phyloP scores from a whole-genome alignment of 2,888 invertebrate species.

The Physocephala rufipes region DNA sequence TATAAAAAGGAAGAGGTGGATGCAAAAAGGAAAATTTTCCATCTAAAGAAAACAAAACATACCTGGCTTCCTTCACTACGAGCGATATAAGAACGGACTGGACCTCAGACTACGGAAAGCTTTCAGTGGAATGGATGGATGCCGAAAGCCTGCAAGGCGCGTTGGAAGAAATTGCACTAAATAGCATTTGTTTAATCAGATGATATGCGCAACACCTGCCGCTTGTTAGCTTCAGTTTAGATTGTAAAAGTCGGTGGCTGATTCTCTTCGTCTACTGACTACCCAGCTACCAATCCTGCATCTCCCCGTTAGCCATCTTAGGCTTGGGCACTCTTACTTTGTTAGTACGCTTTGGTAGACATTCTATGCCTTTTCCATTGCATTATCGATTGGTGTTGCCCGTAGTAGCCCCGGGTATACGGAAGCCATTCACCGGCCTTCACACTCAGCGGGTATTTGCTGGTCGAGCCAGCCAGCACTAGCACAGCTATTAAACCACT shows the following conservation, averaged over 20 bases:
- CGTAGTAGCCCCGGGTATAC: slow-evolving; percentile 19
- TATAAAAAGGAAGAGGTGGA: not conserved
- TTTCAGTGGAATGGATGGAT: not conserved
- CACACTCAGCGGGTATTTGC: slow-evolving; percentile 30
- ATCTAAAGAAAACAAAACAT: not conserved
- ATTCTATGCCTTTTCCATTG: not conserved
- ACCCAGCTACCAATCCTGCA: not conserved
- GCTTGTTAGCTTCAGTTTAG: not conserved
- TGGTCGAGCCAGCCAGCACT: not conserved
- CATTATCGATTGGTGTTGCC: slow-evolving; percentile 28
- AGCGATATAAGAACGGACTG: not conserved
- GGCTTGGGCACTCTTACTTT: not conserved
- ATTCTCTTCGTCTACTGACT: not conserved
- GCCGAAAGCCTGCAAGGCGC: not conserved
- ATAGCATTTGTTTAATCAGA: slow-evolving; percentile 35
- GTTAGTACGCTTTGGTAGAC: not conserved
- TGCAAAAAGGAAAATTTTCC: not conserved
- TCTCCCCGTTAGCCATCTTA: not conserved
- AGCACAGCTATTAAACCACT: not conserved
- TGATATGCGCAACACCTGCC: slow-evolving; percentile 30
- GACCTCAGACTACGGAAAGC: too few species aligned
- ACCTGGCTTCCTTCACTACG: not conserved
- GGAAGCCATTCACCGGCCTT: slow-evolving; percentile 35
- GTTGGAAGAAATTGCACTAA: slow-evolving; percentile 28
- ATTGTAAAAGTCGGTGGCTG: not conserved